Evolutionary conservation across 2,888 invertebrate species (phyloP), one percentile per base, ranked within the genome.

Genomic region (Eumacrocentrus americanus): DNA sequence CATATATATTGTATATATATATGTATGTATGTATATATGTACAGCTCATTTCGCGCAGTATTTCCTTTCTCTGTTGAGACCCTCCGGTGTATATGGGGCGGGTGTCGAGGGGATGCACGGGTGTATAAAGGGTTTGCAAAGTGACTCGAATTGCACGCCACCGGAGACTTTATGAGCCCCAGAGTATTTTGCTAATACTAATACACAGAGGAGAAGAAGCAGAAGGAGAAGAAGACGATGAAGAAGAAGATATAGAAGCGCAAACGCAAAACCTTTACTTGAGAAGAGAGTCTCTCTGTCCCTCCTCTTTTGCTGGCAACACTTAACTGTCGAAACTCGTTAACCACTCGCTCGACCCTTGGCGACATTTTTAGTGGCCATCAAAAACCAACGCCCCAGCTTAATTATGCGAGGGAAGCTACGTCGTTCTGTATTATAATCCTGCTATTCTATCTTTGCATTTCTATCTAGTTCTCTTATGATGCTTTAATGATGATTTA

Each of bases 321-420:
- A 40, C 51, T 47, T 38, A 58, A 62, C 65, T 70, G 63, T 67
- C 68, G 72, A 72, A 69, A 70, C 74, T 78, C 71, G 75, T 78
- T 77, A 78, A 74, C 72, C 75, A 67, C 73, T 74, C 65, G 67
- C 67, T 65, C 73, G 71, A 77, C 78, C 77, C 74, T 74, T 72
- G 66, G 78, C 71, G 79, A 80, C 79, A 77, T 78, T 80, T 80
- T 80, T 79, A 80, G 80, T 80, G 76, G 78, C 79, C 75, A 79
- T 80, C 79, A 80, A 79, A 78, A 79, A 75, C 76, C 75, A 71
- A 72, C 70, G 70, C 38, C 14, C 25, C 67, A 69, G 74, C 78
- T 80, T 80, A 77, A 80, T 80, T 80, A 79, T 75, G 74, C 74
- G 70, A 71, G 61, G 67, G 59, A 70, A 62, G 66, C 66, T 66